Percentiles rank a stretch among this genome's conserved stretches.
Evolutionary conservation across 2,888 invertebrate species (phyloP).

Genomic region (Malthinus flaveolus): DNA sequence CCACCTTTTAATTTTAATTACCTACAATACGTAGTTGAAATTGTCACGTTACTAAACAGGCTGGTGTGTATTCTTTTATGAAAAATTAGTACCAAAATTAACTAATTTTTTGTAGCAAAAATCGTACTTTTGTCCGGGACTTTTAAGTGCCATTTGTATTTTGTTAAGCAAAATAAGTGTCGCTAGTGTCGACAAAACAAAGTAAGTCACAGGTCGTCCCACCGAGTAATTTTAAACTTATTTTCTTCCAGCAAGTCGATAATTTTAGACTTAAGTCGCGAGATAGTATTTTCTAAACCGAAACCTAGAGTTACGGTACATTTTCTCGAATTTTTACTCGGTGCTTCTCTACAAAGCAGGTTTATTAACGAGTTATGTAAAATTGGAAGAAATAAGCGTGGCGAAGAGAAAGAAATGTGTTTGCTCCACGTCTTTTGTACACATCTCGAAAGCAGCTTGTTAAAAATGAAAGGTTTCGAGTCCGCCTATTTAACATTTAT

Average conservation of each 20-base stretch:
- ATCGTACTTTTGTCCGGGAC: slow-evolving; percentile 32
- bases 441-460: slow-evolving; percentile 36
- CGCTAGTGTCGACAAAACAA: neutral
- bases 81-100: neutral
- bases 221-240: neutral
- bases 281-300: slow-evolving; percentile 28
- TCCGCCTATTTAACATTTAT: slow-evolving; percentile 33
- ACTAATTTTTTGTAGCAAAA: slow-evolving; percentile 36
- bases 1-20: slow-evolving; percentile 14
- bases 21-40: slow-evolving; percentile 14
- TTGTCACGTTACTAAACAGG: slow-evolving; percentile 36
- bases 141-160: slow-evolving; percentile 33
- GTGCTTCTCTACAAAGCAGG: slow-evolving; percentile 26
- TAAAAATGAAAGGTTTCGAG: slow-evolving; percentile 24
- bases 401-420: slow-evolving; percentile 26
- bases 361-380: slow-evolving; percentile 40
- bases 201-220: neutral
- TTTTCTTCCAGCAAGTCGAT: slow-evolving; percentile 6
- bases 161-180: slow-evolving; percentile 35
- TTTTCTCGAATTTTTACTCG: slow-evolving; percentile 25
- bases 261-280: slow-evolving; percentile 15
- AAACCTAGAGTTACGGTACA: slow-evolving; percentile 16
- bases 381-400: slow-evolving; percentile 13
- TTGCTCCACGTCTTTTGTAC: slow-evolving; percentile 41
- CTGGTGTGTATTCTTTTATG: slow-evolving; percentile 36